Base-by-base conservation (phyloP, 2,888 invertebrate species). In the Matsumyia berberina region DNA sequence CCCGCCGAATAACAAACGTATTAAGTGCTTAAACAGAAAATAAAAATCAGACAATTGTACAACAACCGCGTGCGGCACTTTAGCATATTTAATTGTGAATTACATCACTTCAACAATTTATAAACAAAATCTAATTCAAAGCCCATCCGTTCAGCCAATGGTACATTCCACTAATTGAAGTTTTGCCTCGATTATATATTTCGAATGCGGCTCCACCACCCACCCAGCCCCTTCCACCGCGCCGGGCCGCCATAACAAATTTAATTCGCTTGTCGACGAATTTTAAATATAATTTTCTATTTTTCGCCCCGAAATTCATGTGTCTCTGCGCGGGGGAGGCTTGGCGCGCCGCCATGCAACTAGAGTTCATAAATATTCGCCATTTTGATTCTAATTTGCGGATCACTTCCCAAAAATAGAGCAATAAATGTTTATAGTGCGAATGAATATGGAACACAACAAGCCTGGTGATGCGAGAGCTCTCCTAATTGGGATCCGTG, bases 401-500 rank as follows among this genome's bases (percentile, higher is more conserved):
- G n/a, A 33, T 4, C n/a, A 11, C 33, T 33, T 17, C 12, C 8
- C 8, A 46, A 62, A 62, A 62, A 44, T 33, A 5, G 17, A 29
- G 9, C 44, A 29, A 33, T 44, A 31, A 35, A 33, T 49, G 19
- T 35, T 64, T 31, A n/a, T n/a, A 17, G 15, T 46, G 17, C n/a
- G 24, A 24, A 24, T 49, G 35, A 37, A 35, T 49, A 31, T 24
- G 33, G 12, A 24, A 31, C 17, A 31, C 31, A 31, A 31, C 8
- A n/a, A 19, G 19, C 15, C 24, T 49, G 24, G 12, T 49, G 35
- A 49, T 46, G 35, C n/a, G 49, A 35, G 46, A 49, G 19, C 24
- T 24, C 12, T n/a, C 49, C 37, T 64, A 64, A 64, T 64, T 64
- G 64, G 64, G 11, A 64, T 64, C 35, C 37, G 37, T 35, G 64